Percentiles rank a stretch among this genome's conserved stretches.
Conservation (phyloP, 2,888 invertebrate genomes). For the Stratiomys singularior region DNA sequence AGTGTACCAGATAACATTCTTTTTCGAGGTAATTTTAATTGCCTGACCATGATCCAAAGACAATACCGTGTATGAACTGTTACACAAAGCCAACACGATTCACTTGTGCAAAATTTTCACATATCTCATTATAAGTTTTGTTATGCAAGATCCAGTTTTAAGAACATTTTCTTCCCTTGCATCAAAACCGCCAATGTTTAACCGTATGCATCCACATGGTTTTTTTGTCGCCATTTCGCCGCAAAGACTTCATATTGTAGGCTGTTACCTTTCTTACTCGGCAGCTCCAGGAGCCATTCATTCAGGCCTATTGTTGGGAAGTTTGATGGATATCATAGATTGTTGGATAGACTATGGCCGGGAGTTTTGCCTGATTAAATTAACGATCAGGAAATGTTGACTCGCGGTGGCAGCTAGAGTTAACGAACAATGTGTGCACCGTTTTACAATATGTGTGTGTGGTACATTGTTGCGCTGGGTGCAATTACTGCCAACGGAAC, state of each 20-base stretch:
- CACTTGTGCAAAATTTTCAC: background rate
- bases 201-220: no score
- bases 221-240: no score
- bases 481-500: no score
- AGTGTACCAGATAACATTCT: no score
- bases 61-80: no score
- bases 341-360: background rate
- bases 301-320: conserved; percentile 26
- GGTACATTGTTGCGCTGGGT: conserved; percentile 15
- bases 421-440: conserved; percentile 30
- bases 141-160: conserved; percentile 14
- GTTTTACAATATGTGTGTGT: background rate
- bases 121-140: conserved; percentile 11
- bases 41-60: no score
- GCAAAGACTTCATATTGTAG: no score
- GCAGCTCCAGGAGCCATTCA: no score
- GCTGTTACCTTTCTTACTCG: no score
- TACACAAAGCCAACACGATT: background rate
- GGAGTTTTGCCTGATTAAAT: conserved; percentile 21
- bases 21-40: no score
- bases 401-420: background rate
- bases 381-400: conserved; percentile 40
- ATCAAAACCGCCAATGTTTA: no score
- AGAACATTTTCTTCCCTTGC: no score
- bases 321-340: conserved; percentile 40